phyloP scores from a whole-genome alignment of 2,113 vertebrate genomes.

The Pholis gunnellus region DNA sequence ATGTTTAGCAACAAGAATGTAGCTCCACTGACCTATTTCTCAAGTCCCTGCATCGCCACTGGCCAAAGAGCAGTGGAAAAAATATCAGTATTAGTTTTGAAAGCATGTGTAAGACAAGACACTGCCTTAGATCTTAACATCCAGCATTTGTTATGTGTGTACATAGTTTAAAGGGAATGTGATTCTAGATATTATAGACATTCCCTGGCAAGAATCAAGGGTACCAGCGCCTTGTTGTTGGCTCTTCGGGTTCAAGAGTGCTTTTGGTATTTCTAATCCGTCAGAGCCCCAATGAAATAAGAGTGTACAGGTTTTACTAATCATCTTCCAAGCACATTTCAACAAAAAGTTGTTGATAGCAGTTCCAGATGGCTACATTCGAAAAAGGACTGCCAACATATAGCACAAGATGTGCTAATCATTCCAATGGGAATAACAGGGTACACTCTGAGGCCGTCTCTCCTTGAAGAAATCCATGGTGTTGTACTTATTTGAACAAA shows the following conservation, averaged over 20 bases:
- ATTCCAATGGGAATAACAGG: neutral
- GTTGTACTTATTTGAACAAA: neutral
- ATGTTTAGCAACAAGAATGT: neutral
- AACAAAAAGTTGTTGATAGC: neutral
- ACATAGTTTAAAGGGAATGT: neutral
- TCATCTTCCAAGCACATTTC: neutral
- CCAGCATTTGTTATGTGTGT: neutral
- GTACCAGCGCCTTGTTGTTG: neutral
- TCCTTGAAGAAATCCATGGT: neutral
- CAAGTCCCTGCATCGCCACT: neutral
- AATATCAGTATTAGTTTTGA: neutral
- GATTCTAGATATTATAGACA: neutral
- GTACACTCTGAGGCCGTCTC: neutral
- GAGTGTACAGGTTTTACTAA: neutral
- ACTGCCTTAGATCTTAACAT: neutral
- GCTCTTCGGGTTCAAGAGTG: neutral
- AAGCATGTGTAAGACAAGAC: neutral
- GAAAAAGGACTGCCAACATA: neutral
- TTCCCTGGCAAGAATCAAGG: neutral
- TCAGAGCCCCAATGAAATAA: neutral
- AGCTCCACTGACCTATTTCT: constrained; percentile 35
- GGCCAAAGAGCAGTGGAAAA: neutral
- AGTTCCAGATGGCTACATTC: neutral
- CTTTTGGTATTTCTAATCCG: constrained; percentile 14
- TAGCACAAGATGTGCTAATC: neutral